Conservation (phyloP, 2,888 invertebrate genomes). For the Rhaphigaster nebulosa region DNA sequence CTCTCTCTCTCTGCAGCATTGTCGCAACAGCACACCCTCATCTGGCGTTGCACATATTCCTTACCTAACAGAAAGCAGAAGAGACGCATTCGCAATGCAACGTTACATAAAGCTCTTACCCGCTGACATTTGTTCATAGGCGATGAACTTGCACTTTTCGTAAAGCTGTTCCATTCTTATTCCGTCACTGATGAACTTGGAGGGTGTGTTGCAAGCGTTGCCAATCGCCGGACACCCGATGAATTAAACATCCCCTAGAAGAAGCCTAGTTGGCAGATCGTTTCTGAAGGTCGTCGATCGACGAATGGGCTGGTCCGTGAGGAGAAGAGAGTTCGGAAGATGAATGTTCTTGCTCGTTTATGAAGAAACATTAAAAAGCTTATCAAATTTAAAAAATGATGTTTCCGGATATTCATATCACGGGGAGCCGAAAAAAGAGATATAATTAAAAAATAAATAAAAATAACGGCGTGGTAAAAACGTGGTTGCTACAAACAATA, state of each 20-base stretch:
- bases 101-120: slow-evolving; percentile 14
- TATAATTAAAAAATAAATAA: no score
- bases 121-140: not conserved
- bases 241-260: slow-evolving; percentile 22
- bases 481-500: no score
- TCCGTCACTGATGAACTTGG: slow-evolving; percentile 28
- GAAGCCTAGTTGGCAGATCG: slow-evolving; percentile 38
- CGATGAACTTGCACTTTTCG: slow-evolving; percentile 15
- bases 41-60: not conserved
- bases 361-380: not conserved
- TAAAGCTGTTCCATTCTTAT: not conserved
- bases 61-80: not conserved
- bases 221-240: not conserved
- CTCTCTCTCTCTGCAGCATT: not conserved
- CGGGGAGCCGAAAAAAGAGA: no score
- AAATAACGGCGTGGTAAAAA: no score
- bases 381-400: no score
- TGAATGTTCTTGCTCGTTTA: no score
- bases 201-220: slow-evolving; percentile 30
- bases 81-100: slow-evolving; percentile 8
- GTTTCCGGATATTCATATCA: no score
- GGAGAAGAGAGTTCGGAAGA: not conserved
- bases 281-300: slow-evolving; percentile 21
- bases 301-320: not conserved
- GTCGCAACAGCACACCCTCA: not conserved